Evolutionary conservation across 2,888 invertebrate genomes (phyloP), one percentile per base, ranked within the genome.

Genomic region (Girardia tigrina): DNA sequence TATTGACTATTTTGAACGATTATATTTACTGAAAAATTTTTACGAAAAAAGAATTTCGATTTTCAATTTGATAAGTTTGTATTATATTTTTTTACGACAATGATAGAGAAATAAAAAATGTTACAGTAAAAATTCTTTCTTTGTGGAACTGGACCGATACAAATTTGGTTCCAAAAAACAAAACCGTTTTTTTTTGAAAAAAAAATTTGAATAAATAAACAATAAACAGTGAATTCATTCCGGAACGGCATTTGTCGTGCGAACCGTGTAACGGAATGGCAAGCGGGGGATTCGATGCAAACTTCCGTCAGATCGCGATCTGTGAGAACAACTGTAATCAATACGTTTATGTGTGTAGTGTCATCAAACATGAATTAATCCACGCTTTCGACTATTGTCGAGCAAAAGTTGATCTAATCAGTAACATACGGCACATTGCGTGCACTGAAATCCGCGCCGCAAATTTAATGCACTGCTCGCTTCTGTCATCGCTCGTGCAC

Each of bases 321-420:
- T 95, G 94, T 80, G 91, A 94, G 82, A 94, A 94, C 84, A 89
- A 89, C 76, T 89, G 90, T 0, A 78, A 74, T 23, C 77, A 42
- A 0, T 75, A 77, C 28, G 75, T 72, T 42, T 77, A 78, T 0
- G 79, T 79, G 29, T 84, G 84, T 78, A 81, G 80, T 26, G 90
- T 92, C 0, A 82, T 95, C 69, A 88, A 90, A 0, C 95, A 95
- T 81, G 95, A 95, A 85, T 88, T 95, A 88, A 90, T 94, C 71
- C 95, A 95, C 83, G 94, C 94, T 91, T 94, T 92, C 82, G 95
- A 95, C 84, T 90, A 89, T 82, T 95, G 95, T 82, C 88, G 89
- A 70, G 90, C 92, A 79, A 88, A 94, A 71, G 82, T 94, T 76
- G 90, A 95, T 84, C 91, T 93, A 80, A 89, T 88, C 80, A 91